Base-by-base conservation (phyloP, 2,888 invertebrate species). In the Iphiclides podalirius region DNA sequence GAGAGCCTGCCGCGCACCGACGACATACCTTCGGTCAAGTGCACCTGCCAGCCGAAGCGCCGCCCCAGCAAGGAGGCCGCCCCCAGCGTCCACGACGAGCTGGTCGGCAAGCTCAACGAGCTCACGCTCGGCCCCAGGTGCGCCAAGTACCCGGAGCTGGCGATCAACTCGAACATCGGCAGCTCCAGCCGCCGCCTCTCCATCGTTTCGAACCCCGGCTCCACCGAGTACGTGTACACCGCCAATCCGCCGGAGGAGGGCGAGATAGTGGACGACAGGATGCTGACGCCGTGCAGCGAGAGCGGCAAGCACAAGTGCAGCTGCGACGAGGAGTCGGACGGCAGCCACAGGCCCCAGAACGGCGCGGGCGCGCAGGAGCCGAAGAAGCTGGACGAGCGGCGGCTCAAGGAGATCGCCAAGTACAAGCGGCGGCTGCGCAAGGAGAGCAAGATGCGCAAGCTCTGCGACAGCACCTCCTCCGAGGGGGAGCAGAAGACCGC, bases 261-360 rank as follows among this genome's bases (percentile, higher is more conserved):
- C 15, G 61, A 67, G 12, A 60, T 92, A 35, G 79, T 94, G 9
- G 94, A 94, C 65, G 94, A 94, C 63, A 83, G 94, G 57, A 92
- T 94, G 91, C 91, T 92, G 59, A 92, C 92, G 0, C 86, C 90
- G 0, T 95, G 94, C 76, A 93, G 92, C 59, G 91, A 93, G 59
- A 94, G 91, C 51, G 95, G 94, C 0, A 94, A 94, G 70, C 95
- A 95, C 71, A 93, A 93, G 57, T 95, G 95, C 75, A 92, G 90
- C 47, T 94, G 94, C 66, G 92, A 93, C 60, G 93, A 93, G 26
- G 94, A 94, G 61, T 92, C 93, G 1, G 92, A 91, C 61, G 84
- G 78, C 2, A 70, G 67, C 57, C 64, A 58, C 35, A 59, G 57
- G 52, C 64, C 64, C n/a, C n/a, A n/a, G n/a, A n/a, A n/a, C n/a